Percentiles rank a stretch among this genome's conserved stretches.
Evolutionary conservation across 2,113 vertebrate genomes (phyloP).

Genomic region (Onychostruthus taczanowskii): DNA sequence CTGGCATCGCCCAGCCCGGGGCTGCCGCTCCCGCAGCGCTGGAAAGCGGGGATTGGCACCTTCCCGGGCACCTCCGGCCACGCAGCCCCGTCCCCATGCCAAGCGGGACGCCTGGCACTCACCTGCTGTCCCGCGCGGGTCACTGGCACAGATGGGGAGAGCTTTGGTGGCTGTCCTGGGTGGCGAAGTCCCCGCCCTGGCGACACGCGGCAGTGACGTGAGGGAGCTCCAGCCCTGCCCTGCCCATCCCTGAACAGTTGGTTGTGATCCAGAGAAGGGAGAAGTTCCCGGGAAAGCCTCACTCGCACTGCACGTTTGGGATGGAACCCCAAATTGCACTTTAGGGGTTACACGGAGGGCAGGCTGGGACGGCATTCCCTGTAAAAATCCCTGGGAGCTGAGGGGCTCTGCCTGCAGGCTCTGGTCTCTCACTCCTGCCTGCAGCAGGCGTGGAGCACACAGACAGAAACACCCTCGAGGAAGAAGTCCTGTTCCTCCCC

Average conservation of each 20-base stretch:
- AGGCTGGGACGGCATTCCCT: background rate
- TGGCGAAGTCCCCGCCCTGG: constrained; percentile 13
- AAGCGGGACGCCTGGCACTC: background rate
- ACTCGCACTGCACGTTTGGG: rapidly evolving
- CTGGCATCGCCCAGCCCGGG: background rate
- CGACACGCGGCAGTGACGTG: background rate
- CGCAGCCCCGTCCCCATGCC: rapidly evolving
- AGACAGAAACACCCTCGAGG: background rate
- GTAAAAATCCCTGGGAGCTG: background rate
- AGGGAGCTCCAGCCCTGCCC: background rate
- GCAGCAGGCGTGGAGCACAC: background rate
- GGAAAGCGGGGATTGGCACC: rapidly evolving
- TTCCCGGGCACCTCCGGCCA: background rate
- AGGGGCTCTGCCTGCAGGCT: background rate
- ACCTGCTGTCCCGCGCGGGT: background rate
- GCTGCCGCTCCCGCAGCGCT: background rate
- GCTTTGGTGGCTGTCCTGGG: rapidly evolving
- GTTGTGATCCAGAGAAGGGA: background rate
- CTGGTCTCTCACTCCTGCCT: background rate
- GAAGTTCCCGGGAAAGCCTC: background rate
- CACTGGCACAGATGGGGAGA: background rate
- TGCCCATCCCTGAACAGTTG: background rate
- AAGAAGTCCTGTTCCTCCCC: background rate
- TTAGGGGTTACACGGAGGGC: background rate
- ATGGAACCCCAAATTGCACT: rapidly evolving